phyloP scores from a whole-genome alignment of 92 coral and sea anemone genomes.

The Palythoa grandiflora region DNA sequence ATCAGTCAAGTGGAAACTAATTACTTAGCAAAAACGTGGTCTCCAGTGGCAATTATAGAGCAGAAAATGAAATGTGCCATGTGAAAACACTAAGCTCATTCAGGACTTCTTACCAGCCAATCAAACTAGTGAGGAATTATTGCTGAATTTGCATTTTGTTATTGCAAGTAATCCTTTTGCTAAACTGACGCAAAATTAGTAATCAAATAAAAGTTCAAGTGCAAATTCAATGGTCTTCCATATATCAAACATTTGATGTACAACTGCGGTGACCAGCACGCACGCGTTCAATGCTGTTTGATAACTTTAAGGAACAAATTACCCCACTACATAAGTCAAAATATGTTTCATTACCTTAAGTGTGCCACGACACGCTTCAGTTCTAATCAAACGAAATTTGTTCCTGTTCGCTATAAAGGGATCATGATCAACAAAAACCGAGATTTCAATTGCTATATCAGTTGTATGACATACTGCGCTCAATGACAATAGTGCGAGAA shows the following conservation, averaged over 20 bases:
- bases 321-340: not conserved
- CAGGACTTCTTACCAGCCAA: too few relatives aligned
- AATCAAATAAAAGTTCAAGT: not conserved
- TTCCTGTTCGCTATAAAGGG: not conserved
- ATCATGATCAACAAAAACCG: not conserved
- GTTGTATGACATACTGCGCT: conserved; percentile 19
- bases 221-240: not conserved
- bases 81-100: not conserved
- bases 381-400: not conserved
- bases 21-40: conserved; percentile 29
- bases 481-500: conserved; percentile 13
- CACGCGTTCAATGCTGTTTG: too few relatives aligned
- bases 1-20: conserved; percentile 13
- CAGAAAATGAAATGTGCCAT: not conserved
- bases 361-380: conserved; percentile 31
- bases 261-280: not conserved
- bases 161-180: not conserved
- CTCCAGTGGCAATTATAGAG: not conserved
- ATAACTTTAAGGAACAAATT: not conserved
- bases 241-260: too few relatives aligned
- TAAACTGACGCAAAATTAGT: conserved; percentile 2
- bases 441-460: not conserved
- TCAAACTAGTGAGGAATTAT: not conserved
- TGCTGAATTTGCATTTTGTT: not conserved
- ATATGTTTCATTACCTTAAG: not conserved